These are phyloP conservation scores for Aix galericulata DNA, from an alignment of 2,113 vertebrate species.

Conservation along the genomic window DNA sequence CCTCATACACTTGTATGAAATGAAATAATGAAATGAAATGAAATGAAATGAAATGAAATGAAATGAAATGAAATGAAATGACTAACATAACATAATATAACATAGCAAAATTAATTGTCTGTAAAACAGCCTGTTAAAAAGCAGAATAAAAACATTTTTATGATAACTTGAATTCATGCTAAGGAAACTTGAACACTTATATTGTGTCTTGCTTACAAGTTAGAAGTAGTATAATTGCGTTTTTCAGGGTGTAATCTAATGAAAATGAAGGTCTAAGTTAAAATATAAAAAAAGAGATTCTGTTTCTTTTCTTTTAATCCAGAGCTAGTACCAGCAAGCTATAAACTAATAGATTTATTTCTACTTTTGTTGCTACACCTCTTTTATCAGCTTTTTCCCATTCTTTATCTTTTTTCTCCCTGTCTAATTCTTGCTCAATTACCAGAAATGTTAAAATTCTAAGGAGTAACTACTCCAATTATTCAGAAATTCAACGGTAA, in stretches of 20 bases:
- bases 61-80: no score
- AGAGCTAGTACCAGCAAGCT: not conserved
- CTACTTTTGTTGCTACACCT: not conserved
- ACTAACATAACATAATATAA: not conserved
- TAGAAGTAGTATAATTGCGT: not conserved
- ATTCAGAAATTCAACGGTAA: not conserved
- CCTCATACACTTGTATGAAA: not conserved
- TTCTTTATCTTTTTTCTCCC: not conserved
- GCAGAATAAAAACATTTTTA: not conserved
- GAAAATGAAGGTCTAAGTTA: not conserved
- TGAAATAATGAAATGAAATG: not conserved
- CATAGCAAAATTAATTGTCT: not conserved
- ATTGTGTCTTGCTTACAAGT: not conserved
- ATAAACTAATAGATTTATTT: conserved; percentile 6
- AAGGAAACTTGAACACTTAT: not conserved
- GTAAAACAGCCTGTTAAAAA: not conserved
- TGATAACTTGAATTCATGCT: not conserved
- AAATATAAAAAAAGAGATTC: not conserved
- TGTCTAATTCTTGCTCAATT: not conserved
- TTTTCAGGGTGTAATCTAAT: not conserved
- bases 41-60: no score
- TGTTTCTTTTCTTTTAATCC: not conserved
- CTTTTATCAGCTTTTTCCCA: not conserved
- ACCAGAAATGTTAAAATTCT: not conserved
- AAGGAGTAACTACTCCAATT: not conserved